phyloP scores from a whole-genome alignment of 1,140 invertebrate genomes.

The Trichoplusia ni region DNA sequence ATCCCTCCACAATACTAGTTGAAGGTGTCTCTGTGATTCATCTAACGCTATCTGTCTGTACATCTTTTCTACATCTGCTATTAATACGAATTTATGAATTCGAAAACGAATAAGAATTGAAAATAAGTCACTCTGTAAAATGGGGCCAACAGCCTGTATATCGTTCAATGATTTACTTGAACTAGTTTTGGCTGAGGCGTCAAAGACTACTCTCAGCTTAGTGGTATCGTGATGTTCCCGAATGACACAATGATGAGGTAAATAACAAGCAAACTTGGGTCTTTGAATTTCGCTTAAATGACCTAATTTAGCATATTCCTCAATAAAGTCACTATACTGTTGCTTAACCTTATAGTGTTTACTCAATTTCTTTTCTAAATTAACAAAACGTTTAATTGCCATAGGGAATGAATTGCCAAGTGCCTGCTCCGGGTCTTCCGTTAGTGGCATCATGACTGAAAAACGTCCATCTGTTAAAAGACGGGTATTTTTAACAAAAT shows the following conservation, averaged over 20 bases:
- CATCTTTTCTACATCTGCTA: constrained; percentile 44
- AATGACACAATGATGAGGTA: constrained; percentile 40
- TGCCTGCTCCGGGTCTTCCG: constrained; percentile 32
- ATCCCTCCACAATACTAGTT: constrained; percentile 39
- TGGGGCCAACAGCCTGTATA: constrained; percentile 36
- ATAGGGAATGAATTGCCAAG: constrained; percentile 44
- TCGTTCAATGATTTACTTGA: constrained; percentile 39
- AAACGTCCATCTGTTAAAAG: constrained; percentile 49
- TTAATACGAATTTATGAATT: constrained; percentile 33
- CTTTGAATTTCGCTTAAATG: constrained; percentile 23
- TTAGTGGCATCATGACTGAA: constrained; percentile 49
- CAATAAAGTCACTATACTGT: constrained; percentile 44
- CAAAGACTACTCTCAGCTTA: constrained; percentile 40
- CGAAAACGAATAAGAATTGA: constrained; percentile 39
- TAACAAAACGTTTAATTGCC: constrained; percentile 44
- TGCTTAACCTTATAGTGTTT: constrained; percentile 39
- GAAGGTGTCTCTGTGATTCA: constrained; percentile 32
- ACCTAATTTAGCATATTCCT: constrained; percentile 48
- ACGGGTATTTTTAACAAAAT: constrained; percentile 39
- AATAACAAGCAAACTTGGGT: constrained; percentile 1
- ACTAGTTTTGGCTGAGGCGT: constrained; percentile 31
- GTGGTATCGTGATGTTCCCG: constrained; percentile 28
- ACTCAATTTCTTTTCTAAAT: constrained; percentile 52
- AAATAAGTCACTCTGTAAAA: constrained; percentile 34
- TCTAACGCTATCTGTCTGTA: constrained; percentile 35